phyloP scores from a whole-genome alignment of 2,888 invertebrate species.

The Teleiodes luculella region DNA sequence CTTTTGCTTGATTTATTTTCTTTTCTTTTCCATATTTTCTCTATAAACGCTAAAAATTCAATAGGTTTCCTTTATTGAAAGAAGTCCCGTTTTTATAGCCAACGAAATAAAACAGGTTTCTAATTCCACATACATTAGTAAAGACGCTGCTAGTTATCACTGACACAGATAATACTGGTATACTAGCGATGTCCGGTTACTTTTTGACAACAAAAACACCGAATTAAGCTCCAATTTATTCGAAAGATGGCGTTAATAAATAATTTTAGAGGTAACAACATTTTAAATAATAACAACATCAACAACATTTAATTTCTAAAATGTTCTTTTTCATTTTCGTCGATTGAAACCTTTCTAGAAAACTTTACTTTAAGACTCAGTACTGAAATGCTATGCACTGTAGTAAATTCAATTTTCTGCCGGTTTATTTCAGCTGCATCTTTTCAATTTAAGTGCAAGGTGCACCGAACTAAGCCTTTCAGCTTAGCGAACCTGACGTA shows the following conservation, averaged over 20 bases:
- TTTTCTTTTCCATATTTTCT: constrained; percentile 7
- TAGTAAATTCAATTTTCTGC: background rate
- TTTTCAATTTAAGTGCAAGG: background rate
- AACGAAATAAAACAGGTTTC: no score
- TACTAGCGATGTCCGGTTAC: no score
- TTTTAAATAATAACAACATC: no score
- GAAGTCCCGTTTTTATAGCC: no score
- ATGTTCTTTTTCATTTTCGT: background rate
- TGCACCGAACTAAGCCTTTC: background rate
- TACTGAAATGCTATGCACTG: background rate
- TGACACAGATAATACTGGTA: no score
- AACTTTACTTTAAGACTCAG: background rate
- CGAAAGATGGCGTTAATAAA: no score
- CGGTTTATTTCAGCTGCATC: background rate
- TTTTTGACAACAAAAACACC: no score
- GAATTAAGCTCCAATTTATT: no score
- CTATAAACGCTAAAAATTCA: constrained; percentile 11
- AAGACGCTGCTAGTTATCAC: no score
- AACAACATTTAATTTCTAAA: no score
- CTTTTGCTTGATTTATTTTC: constrained; percentile 10
- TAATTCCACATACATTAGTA: no score
- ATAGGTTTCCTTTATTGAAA: background rate
- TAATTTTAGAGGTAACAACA: no score
- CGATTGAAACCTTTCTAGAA: background rate
- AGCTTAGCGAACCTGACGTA: background rate